These are phyloP conservation scores for Percopsis omiscomaycus DNA, from an alignment of 2,797 vertebrate genomes.

Conservation along the genomic window DNA sequence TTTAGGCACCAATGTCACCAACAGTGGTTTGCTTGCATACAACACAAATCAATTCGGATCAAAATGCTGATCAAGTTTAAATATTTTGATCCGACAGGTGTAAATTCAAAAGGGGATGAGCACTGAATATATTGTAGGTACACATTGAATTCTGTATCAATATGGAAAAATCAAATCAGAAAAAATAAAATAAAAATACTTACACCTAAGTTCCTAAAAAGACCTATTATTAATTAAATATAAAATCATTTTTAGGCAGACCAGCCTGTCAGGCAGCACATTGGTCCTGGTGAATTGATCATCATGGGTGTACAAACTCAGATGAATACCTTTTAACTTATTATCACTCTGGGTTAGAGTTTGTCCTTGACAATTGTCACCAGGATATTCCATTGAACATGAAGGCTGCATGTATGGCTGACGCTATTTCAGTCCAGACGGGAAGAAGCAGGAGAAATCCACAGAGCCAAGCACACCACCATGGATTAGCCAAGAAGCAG, in stretches of 20 bases:
- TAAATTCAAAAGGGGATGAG: conserved; percentile 26
- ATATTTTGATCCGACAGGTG: conserved; percentile 23
- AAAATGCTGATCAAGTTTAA: conserved; percentile 32
- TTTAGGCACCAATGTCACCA: conserved; percentile 63
- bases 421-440: conserved; percentile 34
- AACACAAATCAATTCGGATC: conserved; percentile 27
- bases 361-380: conserved; percentile 39
- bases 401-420: conserved; percentile 46
- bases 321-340: conserved; percentile 21
- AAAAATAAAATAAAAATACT: too few species aligned
- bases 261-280: conserved; percentile 39
- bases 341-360: conserved; percentile 41
- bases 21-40: conserved; percentile 38
- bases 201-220: conserved; percentile 45
- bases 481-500: conserved; percentile 53
- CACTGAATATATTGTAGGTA: conserved; percentile 16
- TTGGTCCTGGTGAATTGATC: conserved; percentile 47
- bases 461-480: conserved; percentile 50
- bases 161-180: conserved; percentile 34
- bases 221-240: conserved; percentile 54
- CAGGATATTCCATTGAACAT: conserved; percentile 42
- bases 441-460: conserved; percentile 46
- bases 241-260: conserved; percentile 52
- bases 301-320: conserved; percentile 32
- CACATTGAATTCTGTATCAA: conserved; percentile 30